Base-by-base conservation (phyloP, 2,797 vertebrate species). In the Echeneis naucrates region DNA sequence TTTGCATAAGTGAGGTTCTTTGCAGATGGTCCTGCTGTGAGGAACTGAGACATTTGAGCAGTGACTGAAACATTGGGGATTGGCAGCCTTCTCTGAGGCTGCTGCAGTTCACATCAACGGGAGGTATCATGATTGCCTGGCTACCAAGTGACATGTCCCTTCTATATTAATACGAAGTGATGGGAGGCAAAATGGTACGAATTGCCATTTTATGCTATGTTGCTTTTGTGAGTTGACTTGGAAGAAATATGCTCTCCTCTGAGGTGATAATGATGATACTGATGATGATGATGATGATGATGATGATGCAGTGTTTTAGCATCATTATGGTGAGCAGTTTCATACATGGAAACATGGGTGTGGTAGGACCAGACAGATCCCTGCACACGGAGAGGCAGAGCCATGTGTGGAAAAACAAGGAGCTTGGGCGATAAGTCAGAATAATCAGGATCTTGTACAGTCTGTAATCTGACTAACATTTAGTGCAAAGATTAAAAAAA, bases 41-140 rank as follows among this genome's bases (percentile, higher is more conserved):
- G 40, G 44, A 53, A 57, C 50, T 70, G 44, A 38, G 14, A 65
- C 23, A 42, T 51, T 40, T 38, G 40, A 77, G 33, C 44, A 24
- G 12, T 10, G 30, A 54, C 27, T 57, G 51, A 52, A 79, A 66
- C 51, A 47, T 74, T 50, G 2, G 13, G 50, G 72, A 73, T 60
- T 78, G 78, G 64, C 76, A 73, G 58, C 55, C 59, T 67, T 50
- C 64, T 82, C 45, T 21, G 3, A 78, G 64, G 68, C 47, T n/a
- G 17, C 48, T 70, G 62, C 76, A 79, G 21, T 77, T 89, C 54
- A 68, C 27, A 78, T 71, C 81, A 84, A 72, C 74, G 75, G 60
- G 51, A 57, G 26, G 62, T 42, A 56, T 72, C 75, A 72, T 72
- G 68, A 64, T 80, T 71, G 62, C 47, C 56, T 45, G 78, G 69